Conservation (phyloP, 2,888 invertebrate species). For the Alloscopus bannaensis region DNA sequence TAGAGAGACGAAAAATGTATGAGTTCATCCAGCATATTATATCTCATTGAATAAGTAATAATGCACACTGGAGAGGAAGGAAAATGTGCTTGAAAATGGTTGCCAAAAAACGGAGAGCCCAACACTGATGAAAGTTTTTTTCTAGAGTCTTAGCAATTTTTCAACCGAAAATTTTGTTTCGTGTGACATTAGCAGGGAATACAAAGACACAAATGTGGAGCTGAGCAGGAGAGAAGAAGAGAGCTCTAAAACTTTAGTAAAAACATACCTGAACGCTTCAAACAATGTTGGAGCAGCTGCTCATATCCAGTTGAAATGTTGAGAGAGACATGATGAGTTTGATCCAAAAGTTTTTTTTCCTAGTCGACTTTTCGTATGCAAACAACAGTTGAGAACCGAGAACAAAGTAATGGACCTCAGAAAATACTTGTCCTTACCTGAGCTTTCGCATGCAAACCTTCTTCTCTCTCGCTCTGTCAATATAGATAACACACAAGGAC, state of each 20-base stretch:
- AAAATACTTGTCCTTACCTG: no score
- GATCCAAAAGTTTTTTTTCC: not conserved
- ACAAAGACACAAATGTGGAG: not conserved
- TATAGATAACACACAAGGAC: no score
- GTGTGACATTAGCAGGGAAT: conserved; percentile 49
- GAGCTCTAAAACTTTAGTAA: no score
- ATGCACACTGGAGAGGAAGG: conserved; percentile 7
- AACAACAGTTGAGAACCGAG: conserved; percentile 16
- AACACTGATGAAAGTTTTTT: conserved; percentile 56
- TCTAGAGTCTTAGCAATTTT: no score
- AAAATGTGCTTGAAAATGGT: conserved; percentile 33
- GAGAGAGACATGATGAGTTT: not conserved
- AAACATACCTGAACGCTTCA: no score
- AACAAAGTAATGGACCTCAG: conserved; percentile 7
- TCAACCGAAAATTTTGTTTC: conserved; percentile 58
- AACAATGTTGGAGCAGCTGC: no score
- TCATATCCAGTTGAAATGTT: not conserved
- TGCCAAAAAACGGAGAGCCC: conserved; percentile 41
- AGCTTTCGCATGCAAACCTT: no score
- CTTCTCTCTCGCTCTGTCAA: no score
- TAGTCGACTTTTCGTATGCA: conserved; percentile 4
- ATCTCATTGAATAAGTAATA: conserved; percentile 56
- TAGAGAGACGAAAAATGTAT: not conserved
- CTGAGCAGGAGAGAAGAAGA: conserved; percentile 14
- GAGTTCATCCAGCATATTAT: conserved; percentile 20